These are phyloP conservation scores for Otolemur garnettii DNA, from an alignment of 2,113 vertebrate genomes.

Conservation along the genomic window DNA sequence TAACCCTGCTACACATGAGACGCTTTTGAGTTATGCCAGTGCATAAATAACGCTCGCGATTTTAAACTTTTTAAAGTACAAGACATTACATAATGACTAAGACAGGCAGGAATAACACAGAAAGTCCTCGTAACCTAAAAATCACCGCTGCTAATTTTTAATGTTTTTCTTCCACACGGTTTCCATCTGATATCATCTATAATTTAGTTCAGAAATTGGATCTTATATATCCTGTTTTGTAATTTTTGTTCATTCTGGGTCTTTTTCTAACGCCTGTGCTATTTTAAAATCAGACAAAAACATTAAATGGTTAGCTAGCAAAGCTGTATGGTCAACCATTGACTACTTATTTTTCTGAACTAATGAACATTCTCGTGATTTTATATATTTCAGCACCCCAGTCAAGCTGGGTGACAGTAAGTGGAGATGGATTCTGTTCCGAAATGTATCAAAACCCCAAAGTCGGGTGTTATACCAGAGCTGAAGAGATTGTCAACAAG, in stretches of 20 bases:
- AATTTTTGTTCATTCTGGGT: neutral
- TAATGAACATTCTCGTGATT: constrained; percentile 3
- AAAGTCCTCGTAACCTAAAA: neutral
- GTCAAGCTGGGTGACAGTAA: neutral
- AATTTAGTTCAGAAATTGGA: constrained; percentile 47
- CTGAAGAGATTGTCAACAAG: constrained; percentile 52
- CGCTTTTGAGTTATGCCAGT: constrained; percentile 22
- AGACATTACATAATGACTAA: neutral
- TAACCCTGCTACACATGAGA: neutral
- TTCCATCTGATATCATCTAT: neutral
- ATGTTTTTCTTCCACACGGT: neutral
- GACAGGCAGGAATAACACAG: neutral
- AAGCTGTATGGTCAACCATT: neutral
- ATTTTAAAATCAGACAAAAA: constrained; percentile 60
- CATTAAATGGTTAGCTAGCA: constrained; percentile 29
- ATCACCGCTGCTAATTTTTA: neutral
- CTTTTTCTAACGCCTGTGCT: neutral
- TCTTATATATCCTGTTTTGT: neutral
- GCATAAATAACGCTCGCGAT: neutral
- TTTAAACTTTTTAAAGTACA: constrained; percentile 39
- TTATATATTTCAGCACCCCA: neutral
- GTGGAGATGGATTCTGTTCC: neutral
- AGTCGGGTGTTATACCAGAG: neutral
- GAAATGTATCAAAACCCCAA: constrained; percentile 9
- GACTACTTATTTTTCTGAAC: constrained; percentile 48